These are phyloP conservation scores for Platorchestia sp. DNA, from an alignment of 1,140 invertebrate genomes.

Conservation along the genomic window DNA sequence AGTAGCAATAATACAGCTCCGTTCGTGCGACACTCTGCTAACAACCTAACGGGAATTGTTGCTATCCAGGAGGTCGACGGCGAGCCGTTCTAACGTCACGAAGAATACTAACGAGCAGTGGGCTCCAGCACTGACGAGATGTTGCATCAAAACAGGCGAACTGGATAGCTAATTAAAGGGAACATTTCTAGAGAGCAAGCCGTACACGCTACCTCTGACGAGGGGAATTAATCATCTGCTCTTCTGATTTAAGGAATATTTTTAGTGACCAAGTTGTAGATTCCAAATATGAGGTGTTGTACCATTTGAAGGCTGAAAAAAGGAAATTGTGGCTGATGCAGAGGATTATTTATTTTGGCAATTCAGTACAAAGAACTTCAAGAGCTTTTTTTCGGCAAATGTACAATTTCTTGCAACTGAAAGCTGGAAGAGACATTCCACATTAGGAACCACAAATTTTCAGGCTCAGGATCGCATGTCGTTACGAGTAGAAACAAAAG, in stretches of 20 bases:
- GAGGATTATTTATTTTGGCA: too few species aligned
- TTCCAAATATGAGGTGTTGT: too few species aligned
- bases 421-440: not conserved
- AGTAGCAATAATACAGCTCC: not conserved
- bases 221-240: too few species aligned
- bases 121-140: not conserved
- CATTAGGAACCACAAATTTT: not conserved
- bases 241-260: too few species aligned
- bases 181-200: not conserved
- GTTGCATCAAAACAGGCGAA: not conserved
- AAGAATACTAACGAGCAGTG: not conserved
- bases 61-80: not conserved
- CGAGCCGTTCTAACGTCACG: not conserved
- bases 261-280: too few species aligned
- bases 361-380: not conserved
- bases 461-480: not conserved
- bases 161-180: not conserved
- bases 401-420: not conserved
- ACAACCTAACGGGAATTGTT: not conserved
- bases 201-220: too few species aligned
- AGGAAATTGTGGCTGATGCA: too few species aligned
- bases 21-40: not conserved
- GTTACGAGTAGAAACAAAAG: not conserved
- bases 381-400: not conserved
- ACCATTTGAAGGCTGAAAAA: too few species aligned